Evolutionary conservation across 2,888 invertebrate species (phyloP), one percentile per base, ranked within the genome.

Genomic region (Tetragonisca angustula): DNA sequence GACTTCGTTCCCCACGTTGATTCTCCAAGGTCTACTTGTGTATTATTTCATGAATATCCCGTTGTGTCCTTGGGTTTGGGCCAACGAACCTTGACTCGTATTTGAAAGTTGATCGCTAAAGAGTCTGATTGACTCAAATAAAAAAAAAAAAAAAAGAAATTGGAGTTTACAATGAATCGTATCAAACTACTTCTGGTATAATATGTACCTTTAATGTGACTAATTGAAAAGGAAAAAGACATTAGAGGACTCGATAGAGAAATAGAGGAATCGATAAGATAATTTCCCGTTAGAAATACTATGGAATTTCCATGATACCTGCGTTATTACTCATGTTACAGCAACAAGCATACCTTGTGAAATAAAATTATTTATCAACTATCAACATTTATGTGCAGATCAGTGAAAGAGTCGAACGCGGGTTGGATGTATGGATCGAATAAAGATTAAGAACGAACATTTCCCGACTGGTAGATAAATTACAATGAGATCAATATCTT

Each of bases 51-150:
- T 24, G 24, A 67, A 50, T 56, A 65, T 24, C 24, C 62, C 21
- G 36, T 27, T 50, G 49, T 52, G 52, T 67, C 36, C 69, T 69
- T 75, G 77, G 71, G n/a, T 72, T 36, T 54, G 56, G 81, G 84
- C 84, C 79, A 85, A 77, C 52, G 79, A 82, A 84, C 79, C 52
- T 54, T 27, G 62, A 65, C 54, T 75, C 84, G 76, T 78, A 77
- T 80, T 70, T 71, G 78, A 85, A 85, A 76, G 77, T 71, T 70
- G 64, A 68, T 81, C 32, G 77, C 76, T 81, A 64, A 67, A 79
- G 54, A 76, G 71, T 79, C 73, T 61, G n/a, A 17, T 32, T 52
- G 43, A 76, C 27, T 61, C 43, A 11, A 59, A 49, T 61, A 43
- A 11, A n/a, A 6, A 17, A n/a, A 50, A n/a, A 49, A 71, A n/a